These are phyloP conservation scores for Maconellicoccus hirsutus DNA, from an alignment of 1,140 invertebrate species.

Conservation along the genomic window DNA sequence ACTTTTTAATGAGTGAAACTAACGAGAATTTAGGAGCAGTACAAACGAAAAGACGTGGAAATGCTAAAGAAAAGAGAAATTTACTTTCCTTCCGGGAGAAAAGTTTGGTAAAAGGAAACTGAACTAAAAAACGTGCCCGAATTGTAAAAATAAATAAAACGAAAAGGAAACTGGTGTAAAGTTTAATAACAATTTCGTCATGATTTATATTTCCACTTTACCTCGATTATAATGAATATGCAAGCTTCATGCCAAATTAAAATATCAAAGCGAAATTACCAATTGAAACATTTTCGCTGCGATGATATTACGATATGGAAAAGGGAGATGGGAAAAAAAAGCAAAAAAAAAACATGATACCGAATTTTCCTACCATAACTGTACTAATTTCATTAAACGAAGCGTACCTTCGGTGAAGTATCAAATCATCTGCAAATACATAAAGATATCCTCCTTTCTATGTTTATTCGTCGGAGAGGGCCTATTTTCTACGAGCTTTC, in stretches of 20 bases:
- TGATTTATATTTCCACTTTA: conserved; percentile 9
- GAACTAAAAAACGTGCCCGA: background rate
- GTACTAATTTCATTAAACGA: too few species aligned
- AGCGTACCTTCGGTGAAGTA: too few species aligned
- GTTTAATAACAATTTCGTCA: conserved; percentile 4
- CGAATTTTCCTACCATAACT: too few species aligned
- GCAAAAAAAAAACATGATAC: too few species aligned
- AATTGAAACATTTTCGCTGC: too few species aligned
- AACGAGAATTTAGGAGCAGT: conserved; percentile 8
- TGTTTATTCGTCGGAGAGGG: too few species aligned
- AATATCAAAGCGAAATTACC: too few species aligned
- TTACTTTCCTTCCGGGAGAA: conserved; percentile 7
- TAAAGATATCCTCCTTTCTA: too few species aligned
- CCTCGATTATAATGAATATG: conserved; percentile 9
- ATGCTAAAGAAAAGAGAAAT: background rate
- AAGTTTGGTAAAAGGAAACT: conserved; percentile 5
- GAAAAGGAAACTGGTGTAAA: conserved; percentile 8
- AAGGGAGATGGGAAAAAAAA: too few species aligned
- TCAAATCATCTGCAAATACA: too few species aligned
- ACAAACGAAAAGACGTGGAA: background rate
- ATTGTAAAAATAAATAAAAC: conserved; percentile 6
- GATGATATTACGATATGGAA: too few species aligned
- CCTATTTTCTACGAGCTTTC: too few species aligned
- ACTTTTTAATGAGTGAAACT: conserved; percentile 9
- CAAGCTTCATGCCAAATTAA: background rate